Percentiles rank a stretch among this genome's conserved stretches.
phyloP scores from a whole-genome alignment of 2,888 invertebrate genomes.

The Hipparchia sbordonii region DNA sequence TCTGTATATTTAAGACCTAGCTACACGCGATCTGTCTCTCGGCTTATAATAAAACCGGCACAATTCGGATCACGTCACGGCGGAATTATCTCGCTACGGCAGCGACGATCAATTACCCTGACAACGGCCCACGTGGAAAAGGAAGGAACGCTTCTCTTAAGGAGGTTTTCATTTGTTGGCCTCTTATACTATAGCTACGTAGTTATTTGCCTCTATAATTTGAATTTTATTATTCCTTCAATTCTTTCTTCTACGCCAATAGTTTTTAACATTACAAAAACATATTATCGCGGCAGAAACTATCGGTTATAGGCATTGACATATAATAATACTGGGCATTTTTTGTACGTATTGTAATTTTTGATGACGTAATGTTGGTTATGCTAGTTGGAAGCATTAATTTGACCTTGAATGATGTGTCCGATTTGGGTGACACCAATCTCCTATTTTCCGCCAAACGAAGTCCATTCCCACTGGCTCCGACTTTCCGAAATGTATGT shows the following conservation, averaged over 20 bases:
- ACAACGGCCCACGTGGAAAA: slow-evolving; percentile 71
- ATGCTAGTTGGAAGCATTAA: no score
- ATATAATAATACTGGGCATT: no score
- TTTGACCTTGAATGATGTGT: no score
- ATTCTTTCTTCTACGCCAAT: background rate
- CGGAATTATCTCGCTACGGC: slow-evolving; percentile 76
- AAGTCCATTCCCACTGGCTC: no score
- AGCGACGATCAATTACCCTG: slow-evolving; percentile 77
- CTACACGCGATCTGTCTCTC: background rate
- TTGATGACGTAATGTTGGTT: no score
- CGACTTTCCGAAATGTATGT: no score
- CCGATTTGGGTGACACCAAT: no score
- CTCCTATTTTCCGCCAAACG: no score
- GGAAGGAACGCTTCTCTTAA: slow-evolving; percentile 51
- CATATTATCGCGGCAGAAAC: no score
- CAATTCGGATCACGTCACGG: slow-evolving; percentile 79
- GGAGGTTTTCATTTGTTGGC: slow-evolving; percentile 52
- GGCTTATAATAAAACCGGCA: slow-evolving; percentile 63
- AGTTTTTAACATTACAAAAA: background rate
- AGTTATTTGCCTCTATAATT: background rate
- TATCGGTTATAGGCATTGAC: no score
- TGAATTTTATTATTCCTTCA: background rate
- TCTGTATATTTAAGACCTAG: background rate
- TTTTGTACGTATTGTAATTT: no score
- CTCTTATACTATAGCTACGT: slow-evolving; percentile 6